phyloP scores from a whole-genome alignment of 2,888 invertebrate genomes.

The Himalopsyche japonica region DNA sequence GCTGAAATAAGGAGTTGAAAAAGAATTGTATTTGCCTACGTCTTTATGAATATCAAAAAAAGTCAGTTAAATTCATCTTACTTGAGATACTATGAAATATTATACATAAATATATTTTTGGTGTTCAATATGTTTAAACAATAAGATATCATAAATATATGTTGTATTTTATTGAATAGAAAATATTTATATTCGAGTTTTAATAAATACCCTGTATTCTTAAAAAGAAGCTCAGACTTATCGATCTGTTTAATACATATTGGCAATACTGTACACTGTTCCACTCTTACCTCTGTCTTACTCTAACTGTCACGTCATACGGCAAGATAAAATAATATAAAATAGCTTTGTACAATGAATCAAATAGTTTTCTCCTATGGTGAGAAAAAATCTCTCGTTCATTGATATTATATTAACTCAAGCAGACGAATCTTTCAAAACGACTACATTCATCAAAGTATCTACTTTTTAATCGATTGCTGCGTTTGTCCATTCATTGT shows the following conservation, averaged over 20 bases:
- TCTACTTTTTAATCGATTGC: too few relatives aligned
- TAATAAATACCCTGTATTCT: constrained; percentile 1
- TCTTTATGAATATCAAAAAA: too few relatives aligned
- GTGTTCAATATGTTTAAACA: too few relatives aligned
- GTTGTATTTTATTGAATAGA: background rate
- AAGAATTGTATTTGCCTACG: too few relatives aligned
- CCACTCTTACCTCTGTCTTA: background rate
- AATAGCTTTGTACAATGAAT: background rate
- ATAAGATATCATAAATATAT: background rate
- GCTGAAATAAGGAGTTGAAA: too few relatives aligned
- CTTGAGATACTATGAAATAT: too few relatives aligned
- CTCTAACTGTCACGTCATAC: background rate
- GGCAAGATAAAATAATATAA: background rate
- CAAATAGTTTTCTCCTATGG: background rate
- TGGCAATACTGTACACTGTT: constrained; percentile 9
- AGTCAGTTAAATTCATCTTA: background rate
- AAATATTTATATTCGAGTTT: background rate
- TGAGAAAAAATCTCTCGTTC: too few relatives aligned
- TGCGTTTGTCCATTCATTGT: too few relatives aligned
- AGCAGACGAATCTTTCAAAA: too few relatives aligned
- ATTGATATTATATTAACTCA: too few relatives aligned
- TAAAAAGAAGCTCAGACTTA: constrained; percentile 16
- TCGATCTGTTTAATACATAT: constrained; percentile 29
- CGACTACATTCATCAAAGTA: too few relatives aligned
- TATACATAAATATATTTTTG: too few relatives aligned